Evolutionary conservation across 2,888 invertebrate species (phyloP), one percentile per base, ranked within the genome.

Genomic region (Ischnura elegans): DNA sequence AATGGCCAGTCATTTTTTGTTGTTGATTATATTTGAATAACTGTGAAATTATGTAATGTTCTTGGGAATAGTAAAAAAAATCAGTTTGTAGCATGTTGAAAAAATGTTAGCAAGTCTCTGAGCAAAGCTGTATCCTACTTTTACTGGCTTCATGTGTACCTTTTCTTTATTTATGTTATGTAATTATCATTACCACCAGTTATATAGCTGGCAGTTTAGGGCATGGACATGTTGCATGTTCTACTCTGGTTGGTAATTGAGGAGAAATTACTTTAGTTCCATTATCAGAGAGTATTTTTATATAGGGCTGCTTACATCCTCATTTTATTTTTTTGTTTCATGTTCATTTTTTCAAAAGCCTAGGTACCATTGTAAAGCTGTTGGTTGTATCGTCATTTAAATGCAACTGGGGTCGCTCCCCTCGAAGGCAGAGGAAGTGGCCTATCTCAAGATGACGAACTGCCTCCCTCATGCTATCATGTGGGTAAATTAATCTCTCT

Each of bases 381-480:
- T 51, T 51, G 2, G 51, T 51, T 51, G 2, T 51, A 1, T 51
- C 19, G 51, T 51, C 51, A 51, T 51, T 51, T 51, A n/a, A n/a
- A n/a, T 61, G 25, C 2, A n/a, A 6, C 61, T 61, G 6, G 4
- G 0, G 3, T 61, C 61, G 61, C 25, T n/a, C 61, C n/a, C n/a
- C 21, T 61, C 21, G 25, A n/a, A 25, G n/a, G 21, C n/a, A n/a
- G n/a, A 61, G 61, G n/a, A 61, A 61, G n/a, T 25, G 16, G 86
- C 86, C 21, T 86, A 10, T 87, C 6, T 87, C 43, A 6, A 25
- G 25, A 36, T 86, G 46, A 36, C 42, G 46, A 8, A 66, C 4
- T 87, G 51, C 87, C 66, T 55, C 51, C 42, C 61, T 46, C 36
- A 93, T 45, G 87, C 90, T 66, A 61, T 87, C 76, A 66, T 93